Percentiles rank a stretch among this genome's conserved stretches.
phyloP scores from a whole-genome alignment of 2,113 vertebrate genomes.

The Syrmaticus mikado region DNA sequence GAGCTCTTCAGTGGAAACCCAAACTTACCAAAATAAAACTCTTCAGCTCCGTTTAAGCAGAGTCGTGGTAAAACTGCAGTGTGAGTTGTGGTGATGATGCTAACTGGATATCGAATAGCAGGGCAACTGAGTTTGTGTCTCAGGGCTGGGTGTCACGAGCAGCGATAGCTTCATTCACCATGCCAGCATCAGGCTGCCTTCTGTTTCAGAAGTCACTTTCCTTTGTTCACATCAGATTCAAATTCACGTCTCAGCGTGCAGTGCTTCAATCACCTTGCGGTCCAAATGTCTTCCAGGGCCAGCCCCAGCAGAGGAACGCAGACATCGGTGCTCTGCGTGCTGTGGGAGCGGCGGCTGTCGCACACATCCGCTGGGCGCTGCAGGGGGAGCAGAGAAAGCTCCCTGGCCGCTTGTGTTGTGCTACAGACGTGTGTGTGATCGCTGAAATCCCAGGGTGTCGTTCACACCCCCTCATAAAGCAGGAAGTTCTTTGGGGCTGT shows the following conservation, averaged over 20 bases:
- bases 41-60: not conserved
- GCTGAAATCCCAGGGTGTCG: accelerated
- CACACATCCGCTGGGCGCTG: accelerated
- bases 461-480: not conserved
- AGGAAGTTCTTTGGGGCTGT: not conserved
- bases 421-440: not conserved
- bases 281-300: not conserved
- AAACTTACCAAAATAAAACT: not conserved
- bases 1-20: slow-evolving; percentile 1
- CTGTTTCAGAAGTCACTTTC: not conserved
- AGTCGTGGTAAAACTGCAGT: not conserved
- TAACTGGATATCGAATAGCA: not conserved
- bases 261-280: not conserved
- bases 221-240: not conserved
- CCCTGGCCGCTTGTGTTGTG: not conserved
- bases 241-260: not conserved
- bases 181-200: not conserved
- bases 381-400: not conserved
- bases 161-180: not conserved
- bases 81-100: not conserved
- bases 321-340: not conserved
- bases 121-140: not conserved
- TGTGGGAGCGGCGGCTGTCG: not conserved
- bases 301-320: not conserved
- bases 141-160: not conserved